Conservation (phyloP, 2,888 invertebrate species). For the Quadriops clusia region DNA sequence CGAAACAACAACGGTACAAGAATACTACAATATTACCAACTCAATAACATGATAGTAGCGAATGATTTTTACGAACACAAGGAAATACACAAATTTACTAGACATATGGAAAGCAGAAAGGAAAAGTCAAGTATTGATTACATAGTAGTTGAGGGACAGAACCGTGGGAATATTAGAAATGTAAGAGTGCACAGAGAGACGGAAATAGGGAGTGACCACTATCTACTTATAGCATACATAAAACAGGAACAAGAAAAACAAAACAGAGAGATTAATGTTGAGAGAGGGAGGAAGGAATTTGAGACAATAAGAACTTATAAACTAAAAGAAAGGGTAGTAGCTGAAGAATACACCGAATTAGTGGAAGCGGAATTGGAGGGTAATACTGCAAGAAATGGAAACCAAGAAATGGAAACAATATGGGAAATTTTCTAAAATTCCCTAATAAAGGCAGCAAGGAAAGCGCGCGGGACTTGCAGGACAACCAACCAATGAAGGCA, state of each 20-base stretch:
- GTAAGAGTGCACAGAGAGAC: conserved; percentile 1
- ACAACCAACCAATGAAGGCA: conserved; percentile 1
- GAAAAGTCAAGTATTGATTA: no score
- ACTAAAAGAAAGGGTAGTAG: not conserved
- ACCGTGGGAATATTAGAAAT: no score
- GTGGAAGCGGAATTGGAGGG: conserved; percentile 3
- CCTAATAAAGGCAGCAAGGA: conserved; percentile 3
- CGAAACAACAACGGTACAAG: conserved; percentile 10
- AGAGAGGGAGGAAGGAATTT: no score
- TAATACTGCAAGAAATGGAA: conserved; percentile 2
- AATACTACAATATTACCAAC: conserved; percentile 9
- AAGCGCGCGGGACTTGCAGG: conserved; percentile 1
- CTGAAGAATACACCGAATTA: not conserved
- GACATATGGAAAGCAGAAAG: conserved; percentile 1
- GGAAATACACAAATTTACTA: conserved; percentile 9
- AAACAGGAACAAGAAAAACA: conserved; percentile 4
- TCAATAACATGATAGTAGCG: conserved; percentile 8
- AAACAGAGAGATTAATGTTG: no score
- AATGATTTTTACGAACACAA: conserved; percentile 9
- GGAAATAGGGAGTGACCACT: conserved; percentile 2
- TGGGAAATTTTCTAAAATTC: conserved; percentile 4
- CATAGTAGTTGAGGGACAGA: no score
- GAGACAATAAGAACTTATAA: conserved; percentile 4
- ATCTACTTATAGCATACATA: conserved; percentile 1
- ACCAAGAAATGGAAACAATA: conserved; percentile 1